Evolutionary conservation across 2,113 vertebrate genomes (phyloP).

Genomic region (Epinephelus fuscoguttatus): DNA sequence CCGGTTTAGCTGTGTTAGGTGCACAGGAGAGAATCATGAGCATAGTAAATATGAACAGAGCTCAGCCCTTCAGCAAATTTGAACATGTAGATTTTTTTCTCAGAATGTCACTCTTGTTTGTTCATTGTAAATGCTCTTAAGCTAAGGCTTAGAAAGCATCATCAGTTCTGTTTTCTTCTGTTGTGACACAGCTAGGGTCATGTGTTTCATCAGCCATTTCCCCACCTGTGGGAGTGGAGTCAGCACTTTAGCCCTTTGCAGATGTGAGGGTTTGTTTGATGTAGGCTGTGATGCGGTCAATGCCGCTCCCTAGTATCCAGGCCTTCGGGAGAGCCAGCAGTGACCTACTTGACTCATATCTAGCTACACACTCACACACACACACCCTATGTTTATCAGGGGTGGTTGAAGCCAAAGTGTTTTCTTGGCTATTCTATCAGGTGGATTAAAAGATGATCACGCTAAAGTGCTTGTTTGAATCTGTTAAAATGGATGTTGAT

Average conservation of each 20-base stretch:
- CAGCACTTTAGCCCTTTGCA: constrained; percentile 45
- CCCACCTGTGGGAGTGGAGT: constrained; percentile 64
- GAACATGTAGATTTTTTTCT: not conserved
- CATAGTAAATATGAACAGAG: constrained; percentile 25
- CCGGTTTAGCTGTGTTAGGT: constrained; percentile 61
- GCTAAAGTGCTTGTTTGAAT: constrained; percentile 18
- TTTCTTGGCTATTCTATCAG: constrained; percentile 32
- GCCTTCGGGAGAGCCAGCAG: constrained; percentile 55
- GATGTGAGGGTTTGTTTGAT: constrained; percentile 53
- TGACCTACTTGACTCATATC: constrained; percentile 74
- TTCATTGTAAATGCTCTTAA: not conserved
- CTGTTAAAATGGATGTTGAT: not conserved
- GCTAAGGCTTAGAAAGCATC: not conserved
- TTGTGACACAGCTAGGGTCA: constrained; percentile 29
- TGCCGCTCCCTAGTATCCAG: constrained; percentile 61
- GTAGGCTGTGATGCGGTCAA: constrained; percentile 55
- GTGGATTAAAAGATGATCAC: constrained; percentile 34
- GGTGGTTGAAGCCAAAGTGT: constrained; percentile 20
- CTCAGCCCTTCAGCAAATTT: not conserved
- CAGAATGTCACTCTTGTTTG: not conserved
- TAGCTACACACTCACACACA: constrained; percentile 47
- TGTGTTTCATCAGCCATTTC: constrained; percentile 42
- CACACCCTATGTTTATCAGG: constrained; percentile 65
- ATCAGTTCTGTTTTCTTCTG: constrained; percentile 30
- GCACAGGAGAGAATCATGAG: constrained; percentile 12